A percentile compares a stretch with the other conserved stretches of the same genome.
These are phyloP conservation scores for Synchiropus splendidus DNA, from an alignment of 2,113 vertebrate species.

Conservation along the genomic window DNA sequence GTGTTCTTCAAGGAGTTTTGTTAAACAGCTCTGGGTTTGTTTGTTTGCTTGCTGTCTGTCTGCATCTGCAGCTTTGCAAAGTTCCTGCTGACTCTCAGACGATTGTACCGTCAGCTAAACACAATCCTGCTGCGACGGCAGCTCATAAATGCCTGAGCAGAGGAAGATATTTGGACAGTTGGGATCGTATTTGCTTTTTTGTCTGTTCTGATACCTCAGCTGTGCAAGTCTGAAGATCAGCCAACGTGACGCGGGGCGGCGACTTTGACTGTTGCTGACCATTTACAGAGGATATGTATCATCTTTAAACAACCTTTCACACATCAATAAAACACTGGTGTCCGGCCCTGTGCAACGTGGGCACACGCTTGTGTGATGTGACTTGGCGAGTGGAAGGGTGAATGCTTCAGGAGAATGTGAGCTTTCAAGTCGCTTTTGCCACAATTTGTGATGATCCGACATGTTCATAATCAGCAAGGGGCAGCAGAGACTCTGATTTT, in stretches of 20 bases:
- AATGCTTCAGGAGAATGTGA: no score
- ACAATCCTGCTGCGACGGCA: constrained; percentile 8
- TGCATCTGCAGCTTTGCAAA: constrained; percentile 10
- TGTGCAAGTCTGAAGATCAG: constrained; percentile 1
- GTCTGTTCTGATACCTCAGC: constrained; percentile 1
- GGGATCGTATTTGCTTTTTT: not conserved
- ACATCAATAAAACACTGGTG: no score
- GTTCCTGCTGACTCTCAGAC: constrained; percentile 11
- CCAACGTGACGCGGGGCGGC: not conserved
- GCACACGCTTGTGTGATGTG: no score
- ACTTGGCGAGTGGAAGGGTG: no score
- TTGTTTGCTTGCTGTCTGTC: constrained; percentile 4
- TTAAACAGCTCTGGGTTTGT: constrained; percentile 15
- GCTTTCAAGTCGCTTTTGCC: no score
- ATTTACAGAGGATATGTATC: no score
- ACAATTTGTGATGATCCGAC: no score
- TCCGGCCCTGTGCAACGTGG: no score
- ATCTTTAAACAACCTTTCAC: no score
- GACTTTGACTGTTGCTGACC: no score
- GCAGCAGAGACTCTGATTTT: no score
- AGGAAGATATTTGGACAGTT: constrained; percentile 1
- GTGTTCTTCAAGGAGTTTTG: constrained; percentile 24
- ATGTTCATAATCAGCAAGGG: no score
- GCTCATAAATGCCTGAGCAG: constrained; percentile 11
- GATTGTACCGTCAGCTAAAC: constrained; percentile 4